phyloP scores from a whole-genome alignment of 1,140 invertebrate species.

The Drosophila mauritiana region DNA sequence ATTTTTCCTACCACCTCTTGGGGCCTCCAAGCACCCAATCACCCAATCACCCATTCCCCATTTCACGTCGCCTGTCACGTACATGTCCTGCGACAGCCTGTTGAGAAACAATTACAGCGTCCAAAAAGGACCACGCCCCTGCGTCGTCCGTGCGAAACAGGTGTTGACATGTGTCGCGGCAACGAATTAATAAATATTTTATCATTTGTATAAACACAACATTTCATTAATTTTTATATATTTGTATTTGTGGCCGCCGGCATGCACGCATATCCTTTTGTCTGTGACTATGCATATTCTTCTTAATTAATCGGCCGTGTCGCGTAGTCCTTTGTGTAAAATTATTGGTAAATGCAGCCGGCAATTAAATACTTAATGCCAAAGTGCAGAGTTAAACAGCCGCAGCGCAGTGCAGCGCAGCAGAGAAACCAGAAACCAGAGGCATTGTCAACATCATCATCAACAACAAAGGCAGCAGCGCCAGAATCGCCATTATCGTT shows the following conservation, averaged over 20 bases:
- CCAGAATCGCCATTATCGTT: conserved; percentile 35
- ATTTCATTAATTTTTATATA: conserved; percentile 54
- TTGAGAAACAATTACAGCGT: conserved; percentile 47
- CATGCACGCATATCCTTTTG: conserved; percentile 8
- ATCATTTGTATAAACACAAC: conserved; percentile 53
- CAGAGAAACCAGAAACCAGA: conserved; percentile 11
- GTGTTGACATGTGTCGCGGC: conserved; percentile 47
- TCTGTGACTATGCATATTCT: conserved; percentile 37
- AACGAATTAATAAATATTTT: conserved; percentile 49
- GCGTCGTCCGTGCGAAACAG: conserved; percentile 15
- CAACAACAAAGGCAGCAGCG: conserved; percentile 8
- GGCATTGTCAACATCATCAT: conserved; percentile 9
- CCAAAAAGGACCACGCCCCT: conserved; percentile 3
- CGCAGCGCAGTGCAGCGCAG: conserved; percentile 3
- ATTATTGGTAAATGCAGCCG: conserved; percentile 52
- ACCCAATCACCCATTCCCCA: not conserved
- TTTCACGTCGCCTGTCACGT: conserved; percentile 27
- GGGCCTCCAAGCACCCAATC: not conserved
- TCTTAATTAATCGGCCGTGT: conserved; percentile 45
- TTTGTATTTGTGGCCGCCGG: conserved; percentile 31
- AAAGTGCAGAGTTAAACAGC: conserved; percentile 42
- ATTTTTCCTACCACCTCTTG: conserved; percentile 53
- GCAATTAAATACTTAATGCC: conserved; percentile 63
- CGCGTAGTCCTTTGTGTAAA: conserved; percentile 49
- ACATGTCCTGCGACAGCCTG: conserved; percentile 36